Evolutionary conservation across 2,113 vertebrate species (phyloP), one percentile per base, ranked within the genome.

Genomic region (Limanda limanda): DNA sequence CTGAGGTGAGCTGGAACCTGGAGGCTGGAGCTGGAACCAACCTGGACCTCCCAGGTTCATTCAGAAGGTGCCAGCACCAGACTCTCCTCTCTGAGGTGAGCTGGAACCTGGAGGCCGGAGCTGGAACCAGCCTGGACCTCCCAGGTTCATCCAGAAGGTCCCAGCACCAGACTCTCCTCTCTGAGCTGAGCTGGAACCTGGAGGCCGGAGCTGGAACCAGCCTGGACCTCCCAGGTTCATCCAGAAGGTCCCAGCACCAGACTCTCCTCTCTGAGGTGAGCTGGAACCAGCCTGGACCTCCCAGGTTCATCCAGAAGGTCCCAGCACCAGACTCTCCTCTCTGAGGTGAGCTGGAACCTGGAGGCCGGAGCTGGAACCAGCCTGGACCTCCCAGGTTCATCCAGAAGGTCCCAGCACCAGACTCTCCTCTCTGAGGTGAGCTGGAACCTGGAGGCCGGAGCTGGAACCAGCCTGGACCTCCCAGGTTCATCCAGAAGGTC

Each of bases 71-170:
- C 35, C 35, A 37, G 35, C 35, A 37, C 35, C 35, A 37, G 54
- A 21, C 79, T 82, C n/a, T 71, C 68, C 77, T 81, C 37, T 62
- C 60, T 83, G 77, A 85, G 83, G 57, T 63, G n/a, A n/a, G n/a
- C n/a, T n/a, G n/a, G n/a, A n/a, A n/a, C n/a, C n/a, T n/a, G n/a
- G n/a, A n/a, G n/a, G n/a, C n/a, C n/a, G n/a, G 60, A 31, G 65
- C 71, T 1, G 57, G 52, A 88, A 85, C 12, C 1, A 85, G 84
- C 88, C 56, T 7, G 67, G 71, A 71, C 52, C 51, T 48, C 15
- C 1, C 13, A 14, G 60, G 85, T 81, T 86, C 86, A 90, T 90
- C 64, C 45, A 47, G 74, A 57, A 68, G 81, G 88, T 37, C 9
- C 35, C 35, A 37, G 35, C 35, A 37, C 35, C 35, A 37, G 54